Evolutionary conservation across 2,113 vertebrate genomes (phyloP).

Genomic region (Hiodon alosoides): DNA sequence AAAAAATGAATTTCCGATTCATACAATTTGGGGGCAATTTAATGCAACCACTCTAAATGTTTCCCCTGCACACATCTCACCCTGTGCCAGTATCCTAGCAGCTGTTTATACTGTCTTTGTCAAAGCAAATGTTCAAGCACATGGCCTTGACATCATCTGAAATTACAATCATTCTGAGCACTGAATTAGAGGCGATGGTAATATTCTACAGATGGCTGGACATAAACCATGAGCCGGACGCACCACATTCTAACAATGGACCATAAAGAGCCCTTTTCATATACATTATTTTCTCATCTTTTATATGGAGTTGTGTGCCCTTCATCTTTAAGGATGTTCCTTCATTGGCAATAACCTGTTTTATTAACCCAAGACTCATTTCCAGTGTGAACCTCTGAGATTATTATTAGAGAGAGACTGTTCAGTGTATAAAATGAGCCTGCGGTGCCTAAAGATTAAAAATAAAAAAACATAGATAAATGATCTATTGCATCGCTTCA

Average conservation of each 20-base stretch:
- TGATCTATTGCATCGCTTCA: too few relatives aligned
- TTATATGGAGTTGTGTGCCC: not conserved
- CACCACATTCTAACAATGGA: not conserved
- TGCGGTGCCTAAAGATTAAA: too few relatives aligned
- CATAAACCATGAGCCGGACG: not conserved
- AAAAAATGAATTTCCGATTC: too few relatives aligned
- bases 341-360: not conserved
- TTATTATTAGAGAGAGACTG: slow-evolving; percentile 43
- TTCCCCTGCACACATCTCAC: not conserved
- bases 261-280: not conserved
- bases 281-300: not conserved
- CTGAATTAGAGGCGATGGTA: slow-evolving; percentile 2
- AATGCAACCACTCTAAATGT: too few relatives aligned
- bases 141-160: slow-evolving; percentile 10
- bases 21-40: too few relatives aligned
- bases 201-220: slow-evolving; percentile 5
- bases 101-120: slow-evolving; percentile 3
- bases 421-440: too few relatives aligned
- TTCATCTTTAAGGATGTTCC: not conserved
- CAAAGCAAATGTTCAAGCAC: slow-evolving; percentile 1
- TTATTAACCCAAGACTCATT: slow-evolving; percentile 4
- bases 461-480: too few relatives aligned
- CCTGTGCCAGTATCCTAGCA: slow-evolving; percentile 4
- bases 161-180: slow-evolving; percentile 1
- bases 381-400: slow-evolving; percentile 31